Base-by-base conservation (phyloP, 2,797 vertebrate species). In the Fistularia tabacaria region DNA sequence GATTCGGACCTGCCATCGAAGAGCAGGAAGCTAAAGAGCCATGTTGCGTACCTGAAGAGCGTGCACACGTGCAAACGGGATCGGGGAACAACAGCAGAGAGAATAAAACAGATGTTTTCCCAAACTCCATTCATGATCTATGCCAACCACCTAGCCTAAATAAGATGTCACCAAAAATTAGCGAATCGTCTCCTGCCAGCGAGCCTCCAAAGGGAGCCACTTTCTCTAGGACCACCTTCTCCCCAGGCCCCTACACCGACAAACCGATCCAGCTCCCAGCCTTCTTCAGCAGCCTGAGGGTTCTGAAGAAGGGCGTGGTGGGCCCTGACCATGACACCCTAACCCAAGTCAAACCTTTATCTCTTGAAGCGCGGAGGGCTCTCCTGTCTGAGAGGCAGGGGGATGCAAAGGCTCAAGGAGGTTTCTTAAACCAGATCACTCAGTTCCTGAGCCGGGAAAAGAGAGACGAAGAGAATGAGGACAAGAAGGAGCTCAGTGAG, bases 391-490 rank as follows among this genome's bases (percentile, higher is more conserved):
- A 77, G n/a, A 55, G 86, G 64, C 71, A 63, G 83, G 82, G 39
- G 37, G 80, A 84, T 0, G 10, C 38, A 9, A 74, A 71, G 60
- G 87, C 71, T 49, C 75, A 87, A 74, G 91, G 89, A 42, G 81
- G 84, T 70, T 88, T 98, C 62, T 77, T 96, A 77, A 91, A 94
- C 61, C 96, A 98, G 6, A 91, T 98, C 36, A 93, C 93, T 0
- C 92, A 93, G 66, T 82, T 98, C 14, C 84, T 98, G 64, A 93
- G 71, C 77, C 83, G 91, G 58, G 93, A 96, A 0, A 90, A 90
- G 66, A 93, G 82, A 73, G 81, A 62, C 3, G 92, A 92, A 4
- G 82, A 77, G 13, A 79, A 64, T 7, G 79, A 64, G 40, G 72
- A 73, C 11, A 73, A 10, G 76, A 64, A 51, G 56, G 66, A 76